Percentiles rank a stretch among this genome's conserved stretches.
These are phyloP conservation scores for Pterocles orientalis DNA, from an alignment of 2,113 vertebrate species.

Conservation along the genomic window DNA sequence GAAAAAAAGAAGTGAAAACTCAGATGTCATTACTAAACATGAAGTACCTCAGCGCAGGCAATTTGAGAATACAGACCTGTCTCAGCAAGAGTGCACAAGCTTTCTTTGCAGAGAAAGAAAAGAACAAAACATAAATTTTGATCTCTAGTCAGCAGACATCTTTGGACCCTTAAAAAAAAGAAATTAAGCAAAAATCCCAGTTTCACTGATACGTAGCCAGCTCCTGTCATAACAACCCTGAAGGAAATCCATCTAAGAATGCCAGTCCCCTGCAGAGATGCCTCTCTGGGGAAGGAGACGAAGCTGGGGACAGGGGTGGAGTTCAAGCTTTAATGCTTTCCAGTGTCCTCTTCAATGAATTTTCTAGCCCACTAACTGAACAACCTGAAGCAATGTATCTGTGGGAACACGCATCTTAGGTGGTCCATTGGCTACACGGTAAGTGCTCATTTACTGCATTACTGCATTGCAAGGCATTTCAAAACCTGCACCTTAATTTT, in stretches of 20 bases:
- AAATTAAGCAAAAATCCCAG: neutral
- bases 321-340: neutral
- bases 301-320: neutral
- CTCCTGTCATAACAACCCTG: neutral
- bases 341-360: neutral
- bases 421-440: accelerated
- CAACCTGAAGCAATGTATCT: neutral
- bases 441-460: neutral
- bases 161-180: neutral
- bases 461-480: neutral
- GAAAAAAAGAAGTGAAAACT: neutral
- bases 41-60: neutral
- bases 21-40: neutral
- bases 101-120: neutral
- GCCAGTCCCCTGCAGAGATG: neutral
- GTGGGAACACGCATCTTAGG: neutral
- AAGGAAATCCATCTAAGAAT: neutral
- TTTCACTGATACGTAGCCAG: neutral
- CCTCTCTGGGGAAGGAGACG: neutral
- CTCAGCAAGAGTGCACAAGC: neutral
- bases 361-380: neutral
- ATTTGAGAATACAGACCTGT: neutral
- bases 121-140: neutral
- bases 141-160: neutral
- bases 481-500: neutral